phyloP scores from a whole-genome alignment of 2,797 vertebrate species.

The Aselliscus stoliczkanus region DNA sequence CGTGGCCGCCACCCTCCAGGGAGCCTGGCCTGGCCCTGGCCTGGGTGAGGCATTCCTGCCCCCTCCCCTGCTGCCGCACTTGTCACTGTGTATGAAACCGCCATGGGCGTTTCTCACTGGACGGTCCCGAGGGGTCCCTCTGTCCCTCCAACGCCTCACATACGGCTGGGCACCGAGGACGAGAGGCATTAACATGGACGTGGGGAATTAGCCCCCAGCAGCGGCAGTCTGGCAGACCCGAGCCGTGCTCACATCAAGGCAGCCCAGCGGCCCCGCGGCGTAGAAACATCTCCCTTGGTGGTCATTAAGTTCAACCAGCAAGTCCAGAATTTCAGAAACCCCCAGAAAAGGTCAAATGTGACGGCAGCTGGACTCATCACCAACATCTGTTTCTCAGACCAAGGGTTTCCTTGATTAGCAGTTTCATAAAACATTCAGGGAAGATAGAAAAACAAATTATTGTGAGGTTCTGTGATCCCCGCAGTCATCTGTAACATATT shows the following conservation, averaged over 20 bases:
- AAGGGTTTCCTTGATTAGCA: slow-evolving; percentile 47
- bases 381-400: slow-evolving; percentile 67
- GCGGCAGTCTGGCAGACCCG: not conserved
- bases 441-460: slow-evolving; percentile 13
- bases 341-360: slow-evolving; percentile 49
- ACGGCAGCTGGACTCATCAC: slow-evolving; percentile 47
- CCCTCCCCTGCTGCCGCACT: rapidly evolving
- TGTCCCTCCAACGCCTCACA: not conserved
- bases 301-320: slow-evolving; percentile 68
- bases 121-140: not conserved
- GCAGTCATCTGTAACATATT: not conserved
- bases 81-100: not conserved
- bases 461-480: not conserved
- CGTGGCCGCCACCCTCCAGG: not conserved
- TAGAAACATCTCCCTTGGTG: not conserved
- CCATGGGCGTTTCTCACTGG: not conserved
- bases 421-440: not conserved
- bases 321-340: slow-evolving; percentile 42
- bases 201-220: not conserved
- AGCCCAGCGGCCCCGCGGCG: rapidly evolving
- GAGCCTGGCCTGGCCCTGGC: not conserved
- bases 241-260: not conserved
- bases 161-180: not conserved
- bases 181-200: not conserved
- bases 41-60: rapidly evolving